These are phyloP conservation scores for Eleutherodactylus coqui DNA, from an alignment of 2,797 vertebrate species.

Conservation along the genomic window DNA sequence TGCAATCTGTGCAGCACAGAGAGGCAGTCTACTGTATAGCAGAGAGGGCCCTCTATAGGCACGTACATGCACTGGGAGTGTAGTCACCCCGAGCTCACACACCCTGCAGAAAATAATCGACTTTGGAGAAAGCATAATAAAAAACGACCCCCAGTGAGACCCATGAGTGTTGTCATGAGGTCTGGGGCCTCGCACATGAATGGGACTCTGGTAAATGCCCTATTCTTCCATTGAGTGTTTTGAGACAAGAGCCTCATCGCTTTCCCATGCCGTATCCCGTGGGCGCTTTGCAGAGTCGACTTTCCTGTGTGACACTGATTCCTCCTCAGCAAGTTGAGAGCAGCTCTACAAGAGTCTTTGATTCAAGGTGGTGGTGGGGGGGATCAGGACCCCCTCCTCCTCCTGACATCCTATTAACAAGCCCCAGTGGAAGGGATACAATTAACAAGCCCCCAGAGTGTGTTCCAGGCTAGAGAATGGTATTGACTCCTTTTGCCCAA, in stretches of 20 bases:
- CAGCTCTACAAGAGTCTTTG: background rate
- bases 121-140: too few relatives aligned
- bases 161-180: background rate
- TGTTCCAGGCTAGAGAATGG: background rate
- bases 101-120: too few relatives aligned
- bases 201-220: background rate
- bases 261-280: background rate
- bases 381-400: background rate
- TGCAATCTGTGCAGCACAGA: too few relatives aligned
- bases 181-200: background rate
- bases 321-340: background rate
- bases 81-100: too few relatives aligned
- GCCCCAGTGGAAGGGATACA: conserved; percentile 16
- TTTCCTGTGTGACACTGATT: background rate
- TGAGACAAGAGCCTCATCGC: background rate
- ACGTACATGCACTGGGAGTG: too few relatives aligned
- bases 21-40: too few relatives aligned
- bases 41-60: too few relatives aligned
- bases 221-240: background rate
- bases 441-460: conserved; percentile 47
- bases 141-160: too few relatives aligned
- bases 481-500: conserved; percentile 32
- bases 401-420: conserved; percentile 17
- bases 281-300: background rate
- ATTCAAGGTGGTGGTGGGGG: background rate